These are phyloP conservation scores for Salmo trutta DNA, from an alignment of 2,797 vertebrate species.

Conservation along the genomic window DNA sequence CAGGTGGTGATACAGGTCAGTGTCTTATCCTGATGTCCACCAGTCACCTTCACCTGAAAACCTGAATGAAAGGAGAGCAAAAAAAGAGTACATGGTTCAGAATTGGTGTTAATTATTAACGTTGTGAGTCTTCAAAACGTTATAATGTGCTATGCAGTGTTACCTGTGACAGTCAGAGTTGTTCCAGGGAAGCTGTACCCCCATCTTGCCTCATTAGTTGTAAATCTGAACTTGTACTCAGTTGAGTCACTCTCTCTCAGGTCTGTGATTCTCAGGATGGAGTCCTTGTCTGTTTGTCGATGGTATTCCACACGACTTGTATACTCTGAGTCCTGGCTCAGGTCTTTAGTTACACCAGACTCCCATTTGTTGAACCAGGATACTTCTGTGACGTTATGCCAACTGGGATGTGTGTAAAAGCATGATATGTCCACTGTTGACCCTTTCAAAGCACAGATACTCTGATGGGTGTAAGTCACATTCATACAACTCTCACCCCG, in stretches of 20 bases:
- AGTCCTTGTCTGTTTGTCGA: rapidly evolving
- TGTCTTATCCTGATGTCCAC: too few relatives aligned
- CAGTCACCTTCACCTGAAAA: too few relatives aligned
- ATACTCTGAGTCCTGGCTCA: conserved; percentile 5
- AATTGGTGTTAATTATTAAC: too few relatives aligned
- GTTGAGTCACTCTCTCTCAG: conserved; percentile 33
- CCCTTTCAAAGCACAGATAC: neutral
- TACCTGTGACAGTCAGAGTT: conserved; percentile 37
- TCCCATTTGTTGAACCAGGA: conserved; percentile 12
- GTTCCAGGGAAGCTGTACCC: conserved; percentile 16
- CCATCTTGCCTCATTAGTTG: neutral
- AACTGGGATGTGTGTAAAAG: neutral
- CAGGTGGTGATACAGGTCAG: conserved; percentile 24
- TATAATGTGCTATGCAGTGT: too few relatives aligned
- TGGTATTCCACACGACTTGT: conserved; percentile 2
- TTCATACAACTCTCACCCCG: neutral
- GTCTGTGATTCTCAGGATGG: conserved; percentile 25
- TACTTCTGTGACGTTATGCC: rapidly evolving
- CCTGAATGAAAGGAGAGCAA: too few relatives aligned
- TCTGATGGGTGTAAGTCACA: neutral
- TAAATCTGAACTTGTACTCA: conserved; percentile 37
- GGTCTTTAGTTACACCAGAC: neutral
- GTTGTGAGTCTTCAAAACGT: too few relatives aligned
- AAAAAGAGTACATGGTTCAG: too few relatives aligned
- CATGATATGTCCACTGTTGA: neutral